Evolutionary conservation across 2,113 vertebrate genomes (phyloP).

Genomic region (Halichoerus grypus): DNA sequence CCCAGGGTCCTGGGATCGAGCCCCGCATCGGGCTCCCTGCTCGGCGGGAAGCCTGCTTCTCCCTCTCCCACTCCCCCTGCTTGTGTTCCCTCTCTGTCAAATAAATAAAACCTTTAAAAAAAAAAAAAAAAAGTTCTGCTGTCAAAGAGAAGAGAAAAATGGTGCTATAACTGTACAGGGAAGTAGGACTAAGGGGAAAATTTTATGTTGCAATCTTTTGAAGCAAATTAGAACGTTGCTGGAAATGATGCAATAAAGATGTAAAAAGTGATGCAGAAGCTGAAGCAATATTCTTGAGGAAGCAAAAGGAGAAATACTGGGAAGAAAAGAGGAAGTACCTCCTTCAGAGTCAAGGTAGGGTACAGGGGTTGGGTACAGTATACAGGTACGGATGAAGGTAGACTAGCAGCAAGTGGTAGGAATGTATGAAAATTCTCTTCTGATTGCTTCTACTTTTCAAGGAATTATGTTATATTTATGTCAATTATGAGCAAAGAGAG

Average conservation of each 20-base stretch:
- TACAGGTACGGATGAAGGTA: background rate
- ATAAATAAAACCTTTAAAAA: too few species aligned
- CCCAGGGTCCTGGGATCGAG: too few species aligned
- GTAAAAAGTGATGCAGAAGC: background rate
- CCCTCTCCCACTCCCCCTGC: too few species aligned
- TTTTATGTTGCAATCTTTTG: background rate
- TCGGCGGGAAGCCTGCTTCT: too few species aligned
- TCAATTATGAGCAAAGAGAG: background rate
- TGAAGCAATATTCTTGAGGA: background rate
- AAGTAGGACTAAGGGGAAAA: background rate
- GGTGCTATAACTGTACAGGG: background rate
- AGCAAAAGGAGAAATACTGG: background rate
- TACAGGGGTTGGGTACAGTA: background rate
- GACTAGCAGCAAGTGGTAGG: background rate
- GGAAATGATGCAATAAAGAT: background rate
- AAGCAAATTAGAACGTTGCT: background rate
- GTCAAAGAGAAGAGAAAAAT: background rate
- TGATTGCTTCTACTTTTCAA: background rate
- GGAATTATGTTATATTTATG: background rate
- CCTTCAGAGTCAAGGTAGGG: background rate
- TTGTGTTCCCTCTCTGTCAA: too few species aligned
- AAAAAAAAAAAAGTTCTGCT: background rate
- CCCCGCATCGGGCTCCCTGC: too few species aligned
- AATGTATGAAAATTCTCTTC: background rate
- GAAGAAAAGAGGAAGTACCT: background rate